phyloP scores from a whole-genome alignment of 1,140 invertebrate species.

The Lucilia sericata region DNA sequence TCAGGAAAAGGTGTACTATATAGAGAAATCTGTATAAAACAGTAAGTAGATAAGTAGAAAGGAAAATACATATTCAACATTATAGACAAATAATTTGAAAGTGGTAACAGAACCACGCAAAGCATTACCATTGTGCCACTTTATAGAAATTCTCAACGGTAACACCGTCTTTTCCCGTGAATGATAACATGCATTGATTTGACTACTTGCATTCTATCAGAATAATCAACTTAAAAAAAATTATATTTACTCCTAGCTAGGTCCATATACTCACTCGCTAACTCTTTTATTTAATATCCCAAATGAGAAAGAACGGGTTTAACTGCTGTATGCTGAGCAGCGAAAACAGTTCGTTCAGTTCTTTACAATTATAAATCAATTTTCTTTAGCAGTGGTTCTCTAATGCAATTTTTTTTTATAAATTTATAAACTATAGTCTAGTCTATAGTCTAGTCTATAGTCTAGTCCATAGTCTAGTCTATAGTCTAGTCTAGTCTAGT shows the following conservation, averaged over 20 bases:
- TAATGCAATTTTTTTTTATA: background rate
- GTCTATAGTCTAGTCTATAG: too few species aligned
- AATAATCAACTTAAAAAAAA: background rate
- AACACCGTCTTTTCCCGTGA: too few species aligned
- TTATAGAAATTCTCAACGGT: too few species aligned
- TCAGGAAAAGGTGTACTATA: background rate
- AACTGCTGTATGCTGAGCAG: background rate
- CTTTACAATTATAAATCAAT: background rate
- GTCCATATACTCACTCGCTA: background rate
- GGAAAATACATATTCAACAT: background rate
- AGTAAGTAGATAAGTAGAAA: background rate
- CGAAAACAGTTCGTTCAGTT: background rate
- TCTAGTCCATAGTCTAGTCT: too few species aligned
- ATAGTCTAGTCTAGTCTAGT: too few species aligned
- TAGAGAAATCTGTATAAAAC: background rate
- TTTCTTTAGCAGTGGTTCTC: background rate
- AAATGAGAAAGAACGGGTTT: background rate
- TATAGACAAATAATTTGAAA: constrained; percentile 22
- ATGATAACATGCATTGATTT: background rate
- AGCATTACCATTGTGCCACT: background rate
- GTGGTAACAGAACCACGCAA: background rate
- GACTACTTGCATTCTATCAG: constrained; percentile 8
- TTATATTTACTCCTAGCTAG: background rate
- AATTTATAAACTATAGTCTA: too few species aligned
- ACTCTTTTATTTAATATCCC: background rate